Evolutionary conservation across 2,797 vertebrate genomes (phyloP).

Genomic region (Gymnothorax javanicus): DNA sequence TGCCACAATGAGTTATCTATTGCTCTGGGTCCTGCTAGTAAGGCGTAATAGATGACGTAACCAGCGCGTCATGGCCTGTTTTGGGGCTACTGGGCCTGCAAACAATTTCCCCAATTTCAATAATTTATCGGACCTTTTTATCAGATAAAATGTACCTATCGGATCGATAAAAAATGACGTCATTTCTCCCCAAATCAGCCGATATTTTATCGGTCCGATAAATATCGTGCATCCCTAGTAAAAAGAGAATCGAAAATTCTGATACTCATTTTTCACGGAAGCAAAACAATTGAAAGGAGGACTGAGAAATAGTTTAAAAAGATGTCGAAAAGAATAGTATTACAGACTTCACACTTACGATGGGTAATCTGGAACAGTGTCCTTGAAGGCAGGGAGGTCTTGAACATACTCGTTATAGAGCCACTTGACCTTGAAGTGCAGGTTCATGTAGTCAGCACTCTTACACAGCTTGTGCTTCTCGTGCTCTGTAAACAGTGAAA

Average conservation of each 20-base stretch:
- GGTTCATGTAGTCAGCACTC: slow-evolving; percentile 97
- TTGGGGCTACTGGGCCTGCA: too few relatives aligned
- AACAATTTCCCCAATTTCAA: too few relatives aligned
- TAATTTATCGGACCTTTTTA: too few relatives aligned
- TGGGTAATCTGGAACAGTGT: slow-evolving; percentile 87
- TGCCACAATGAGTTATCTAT: too few relatives aligned
- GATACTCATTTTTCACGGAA: not conserved
- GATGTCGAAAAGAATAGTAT: not conserved
- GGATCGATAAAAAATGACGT: too few relatives aligned
- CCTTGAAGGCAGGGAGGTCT: slow-evolving; percentile 80
- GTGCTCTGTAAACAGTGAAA: slow-evolving; percentile 75
- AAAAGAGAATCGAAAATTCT: not conserved
- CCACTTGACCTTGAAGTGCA: slow-evolving; percentile 99
- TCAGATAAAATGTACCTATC: too few relatives aligned
- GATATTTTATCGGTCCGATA: too few relatives aligned
- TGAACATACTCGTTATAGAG: slow-evolving; percentile 90
- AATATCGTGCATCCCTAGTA: too few relatives aligned
- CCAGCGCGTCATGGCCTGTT: too few relatives aligned
- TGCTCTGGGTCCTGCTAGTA: too few relatives aligned
- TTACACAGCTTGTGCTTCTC: slow-evolving; percentile 89
- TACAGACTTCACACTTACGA: slow-evolving; percentile 73
- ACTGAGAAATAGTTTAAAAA: slow-evolving; percentile 26
- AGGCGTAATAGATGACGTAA: too few relatives aligned
- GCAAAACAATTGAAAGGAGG: slow-evolving; percentile 4
- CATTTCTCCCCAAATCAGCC: too few relatives aligned